A percentile compares a stretch with the other conserved stretches of the same genome.
These are phyloP conservation scores for Phenacoccus solenopsis DNA, from an alignment of 1,140 invertebrate species.

Conservation along the genomic window DNA sequence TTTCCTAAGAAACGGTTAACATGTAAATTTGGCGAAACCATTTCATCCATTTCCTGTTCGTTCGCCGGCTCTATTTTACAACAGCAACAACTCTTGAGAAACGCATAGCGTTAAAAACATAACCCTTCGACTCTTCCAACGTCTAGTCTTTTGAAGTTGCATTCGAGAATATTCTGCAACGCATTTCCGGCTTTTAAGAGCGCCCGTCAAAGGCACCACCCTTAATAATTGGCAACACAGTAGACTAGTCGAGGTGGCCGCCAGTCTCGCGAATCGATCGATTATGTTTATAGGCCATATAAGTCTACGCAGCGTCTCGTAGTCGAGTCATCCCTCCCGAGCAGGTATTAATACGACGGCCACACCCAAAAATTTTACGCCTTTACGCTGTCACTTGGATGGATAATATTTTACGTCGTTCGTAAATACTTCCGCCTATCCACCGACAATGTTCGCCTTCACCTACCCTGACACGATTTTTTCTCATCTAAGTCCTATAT, in stretches of 20 bases:
- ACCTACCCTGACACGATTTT: background rate
- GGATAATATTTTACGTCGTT: background rate
- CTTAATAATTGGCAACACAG: background rate
- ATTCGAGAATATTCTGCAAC: background rate
- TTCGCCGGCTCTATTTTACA: no score
- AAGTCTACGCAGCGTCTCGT: background rate
- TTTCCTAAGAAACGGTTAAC: no score
- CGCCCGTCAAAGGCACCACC: background rate
- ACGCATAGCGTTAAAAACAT: no score
- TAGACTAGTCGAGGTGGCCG: background rate
- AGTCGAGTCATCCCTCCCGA: background rate
- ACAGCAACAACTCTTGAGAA: no score
- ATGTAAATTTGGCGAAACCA: no score
- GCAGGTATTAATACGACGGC: background rate
- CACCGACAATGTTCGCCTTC: background rate
- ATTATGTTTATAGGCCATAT: background rate
- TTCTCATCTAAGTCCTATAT: background rate
- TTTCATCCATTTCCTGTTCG: no score
- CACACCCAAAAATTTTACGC: conserved; percentile 1
- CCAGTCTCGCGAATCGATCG: background rate
- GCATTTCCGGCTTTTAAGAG: background rate
- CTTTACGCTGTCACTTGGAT: background rate
- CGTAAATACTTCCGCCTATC: background rate
- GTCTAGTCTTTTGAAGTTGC: no score
- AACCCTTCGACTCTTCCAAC: no score